Evolutionary conservation across 2,797 vertebrate genomes (phyloP), one percentile per base, ranked within the genome.

Genomic region (Oophaga sylvatica): DNA sequence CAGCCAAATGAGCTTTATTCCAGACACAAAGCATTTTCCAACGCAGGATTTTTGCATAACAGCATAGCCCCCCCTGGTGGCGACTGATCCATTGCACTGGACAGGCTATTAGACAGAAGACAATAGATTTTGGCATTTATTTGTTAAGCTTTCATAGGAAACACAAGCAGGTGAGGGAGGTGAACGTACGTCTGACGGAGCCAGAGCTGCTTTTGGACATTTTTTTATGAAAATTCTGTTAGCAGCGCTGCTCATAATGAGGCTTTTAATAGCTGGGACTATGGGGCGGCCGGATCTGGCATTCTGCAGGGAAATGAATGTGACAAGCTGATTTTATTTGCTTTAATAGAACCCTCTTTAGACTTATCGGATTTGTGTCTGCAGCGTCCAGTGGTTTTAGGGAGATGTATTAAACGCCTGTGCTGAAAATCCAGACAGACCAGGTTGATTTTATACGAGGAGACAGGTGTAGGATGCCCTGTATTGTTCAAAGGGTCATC

Each of bases 41-140:
- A 45, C 9, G 10, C 41, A 16, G 60, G 8, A 1, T 53, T 65
- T 67, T 77, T 67, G 3, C 67, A 6, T 75, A 65, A 82, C 53
- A 17, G 16, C 67, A 75, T 22, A 62, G 87, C 84, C 12, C 84
- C 83, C 70, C 60, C 87, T 89, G 65, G 87, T 83, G 87, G 79
- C 68, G 9, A 20, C 53, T 73, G 29, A 35, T 31, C 67, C 16
- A 59, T 2, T 45, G 53, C 9, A 11, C 29, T 8, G 8, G 53
- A 60, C 45, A 76, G 22, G 3, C 15, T 17, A 7, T 83, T 35
- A n/a, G 48, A 13, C 26, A 20, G 68, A 59, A 59, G 53, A 84
- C 10, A 71, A 73, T 75, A 59, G 20, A 70, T 84, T 59, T 60
- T 75, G 56, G 48, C 59, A 56, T 84, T 67, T 7, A 83, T 70